Evolutionary conservation across 1,140 invertebrate genomes (phyloP).

Genomic region (Oreohelix idahoensis): DNA sequence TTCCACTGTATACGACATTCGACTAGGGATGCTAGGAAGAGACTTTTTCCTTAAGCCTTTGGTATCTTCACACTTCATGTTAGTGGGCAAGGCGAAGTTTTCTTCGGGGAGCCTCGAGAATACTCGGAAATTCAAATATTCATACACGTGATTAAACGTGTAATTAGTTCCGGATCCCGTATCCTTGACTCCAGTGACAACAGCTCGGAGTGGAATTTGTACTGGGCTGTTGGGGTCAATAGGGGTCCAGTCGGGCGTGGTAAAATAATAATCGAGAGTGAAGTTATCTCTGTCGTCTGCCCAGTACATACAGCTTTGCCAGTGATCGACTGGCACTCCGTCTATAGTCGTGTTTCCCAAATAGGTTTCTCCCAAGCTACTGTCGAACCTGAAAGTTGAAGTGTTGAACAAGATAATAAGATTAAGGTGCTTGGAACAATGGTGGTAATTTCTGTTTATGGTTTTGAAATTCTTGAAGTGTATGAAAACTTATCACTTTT

Average conservation of each 20-base stretch:
- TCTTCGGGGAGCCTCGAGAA: background rate
- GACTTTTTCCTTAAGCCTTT: background rate
- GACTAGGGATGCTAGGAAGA: background rate
- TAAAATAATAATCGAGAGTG: conserved; percentile 60
- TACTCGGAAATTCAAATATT: conserved; percentile 41
- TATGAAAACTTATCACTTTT: too few species aligned
- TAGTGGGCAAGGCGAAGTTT: background rate
- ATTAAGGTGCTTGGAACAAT: too few species aligned
- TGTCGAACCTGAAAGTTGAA: conserved; percentile 11
- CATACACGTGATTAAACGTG: conserved; percentile 50
- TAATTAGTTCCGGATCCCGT: background rate
- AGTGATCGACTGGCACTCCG: conserved; percentile 53
- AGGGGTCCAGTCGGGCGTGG: conserved; percentile 42
- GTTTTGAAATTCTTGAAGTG: too few species aligned
- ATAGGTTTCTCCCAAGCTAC: conserved; percentile 42
- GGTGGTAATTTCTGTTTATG: too few species aligned
- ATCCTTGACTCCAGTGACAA: conserved; percentile 34
- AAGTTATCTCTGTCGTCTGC: conserved; percentile 46
- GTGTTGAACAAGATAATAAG: too few species aligned
- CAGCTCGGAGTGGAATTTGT: conserved; percentile 50
- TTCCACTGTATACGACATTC: conserved; percentile 12
- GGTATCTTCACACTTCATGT: background rate
- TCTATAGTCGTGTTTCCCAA: conserved; percentile 41
- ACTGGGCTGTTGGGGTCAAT: conserved; percentile 10
- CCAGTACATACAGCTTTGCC: conserved; percentile 58